Conservation (phyloP, 2,888 invertebrate genomes). For the Xestia xanthographa region DNA sequence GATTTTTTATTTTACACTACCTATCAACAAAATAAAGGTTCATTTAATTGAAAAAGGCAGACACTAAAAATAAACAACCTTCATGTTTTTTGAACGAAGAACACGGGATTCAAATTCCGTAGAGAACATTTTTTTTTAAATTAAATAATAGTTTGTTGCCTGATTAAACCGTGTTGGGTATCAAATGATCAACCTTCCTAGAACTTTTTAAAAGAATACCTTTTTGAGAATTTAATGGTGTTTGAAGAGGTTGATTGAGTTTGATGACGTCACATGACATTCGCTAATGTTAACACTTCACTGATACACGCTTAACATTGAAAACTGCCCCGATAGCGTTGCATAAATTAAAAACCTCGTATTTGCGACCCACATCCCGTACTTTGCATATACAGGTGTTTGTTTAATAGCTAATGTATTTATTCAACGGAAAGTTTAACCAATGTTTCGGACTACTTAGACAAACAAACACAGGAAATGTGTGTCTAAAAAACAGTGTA, state of each 20-base stretch:
- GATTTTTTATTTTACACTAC: slow-evolving; percentile 53
- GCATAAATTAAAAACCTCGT: slow-evolving; percentile 30
- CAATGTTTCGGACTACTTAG: slow-evolving; percentile 47
- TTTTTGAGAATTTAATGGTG: slow-evolving; percentile 44
- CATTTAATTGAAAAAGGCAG: slow-evolving; percentile 73
- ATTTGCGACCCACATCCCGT: slow-evolving; percentile 29
- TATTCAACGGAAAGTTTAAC: slow-evolving; percentile 48
- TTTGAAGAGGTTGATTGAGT: slow-evolving; percentile 28
- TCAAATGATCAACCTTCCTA: slow-evolving; percentile 61
- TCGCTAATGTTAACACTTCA: slow-evolving; percentile 17
- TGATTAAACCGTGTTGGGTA: slow-evolving; percentile 35
- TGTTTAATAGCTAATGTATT: slow-evolving; percentile 47
- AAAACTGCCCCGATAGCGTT: slow-evolving; percentile 20
- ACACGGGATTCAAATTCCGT: slow-evolving; percentile 43
- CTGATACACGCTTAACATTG: no score
- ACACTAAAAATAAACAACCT: slow-evolving; percentile 66
- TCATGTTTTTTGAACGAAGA: slow-evolving; percentile 35
- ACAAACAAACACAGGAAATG: slow-evolving; percentile 59
- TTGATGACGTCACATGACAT: slow-evolving; percentile 22
- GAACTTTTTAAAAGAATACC: slow-evolving; percentile 41
- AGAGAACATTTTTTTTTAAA: slow-evolving; percentile 33
- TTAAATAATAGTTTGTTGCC: slow-evolving; percentile 43
- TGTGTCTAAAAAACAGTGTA: slow-evolving; percentile 43
- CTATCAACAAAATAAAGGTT: slow-evolving; percentile 59
- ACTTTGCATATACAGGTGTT: slow-evolving; percentile 41